Percentiles rank a stretch among this genome's conserved stretches.
Evolutionary conservation across 53 echinoderm and acorn worm genomes (phyloP).

Genomic region (Echinometra lucunter): DNA sequence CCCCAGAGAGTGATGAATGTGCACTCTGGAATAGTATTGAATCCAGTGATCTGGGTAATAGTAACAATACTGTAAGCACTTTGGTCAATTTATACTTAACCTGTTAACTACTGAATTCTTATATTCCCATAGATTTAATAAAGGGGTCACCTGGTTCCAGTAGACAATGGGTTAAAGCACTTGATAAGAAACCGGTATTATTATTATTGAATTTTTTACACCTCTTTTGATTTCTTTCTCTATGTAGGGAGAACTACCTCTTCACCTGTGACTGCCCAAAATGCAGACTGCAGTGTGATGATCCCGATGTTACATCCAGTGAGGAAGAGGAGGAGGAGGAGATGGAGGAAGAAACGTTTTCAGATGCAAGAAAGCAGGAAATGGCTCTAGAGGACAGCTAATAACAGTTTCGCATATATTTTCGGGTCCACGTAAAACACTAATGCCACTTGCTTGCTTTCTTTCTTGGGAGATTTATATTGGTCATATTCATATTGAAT

Average conservation of each 20-base stretch:
- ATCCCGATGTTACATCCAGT: conserved; percentile 85
- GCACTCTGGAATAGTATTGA: too few relatives aligned
- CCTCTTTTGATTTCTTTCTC: neutral
- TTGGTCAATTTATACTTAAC: too few relatives aligned
- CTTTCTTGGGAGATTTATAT: neutral
- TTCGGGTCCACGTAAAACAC: neutral
- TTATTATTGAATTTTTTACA: neutral
- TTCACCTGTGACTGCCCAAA: conserved; percentile 81
- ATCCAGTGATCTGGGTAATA: too few relatives aligned
- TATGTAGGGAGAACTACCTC: conserved; percentile 84
- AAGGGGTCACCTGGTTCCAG: too few relatives aligned
- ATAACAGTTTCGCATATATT: neutral
- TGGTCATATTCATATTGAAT: too few relatives aligned
- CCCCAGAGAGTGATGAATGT: too few relatives aligned
- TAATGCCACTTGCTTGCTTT: neutral
- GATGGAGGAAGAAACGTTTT: neutral
- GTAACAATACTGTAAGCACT: too few relatives aligned
- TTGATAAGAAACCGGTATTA: too few relatives aligned
- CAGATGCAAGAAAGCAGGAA: neutral
- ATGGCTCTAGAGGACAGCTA: neutral
- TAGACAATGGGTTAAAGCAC: too few relatives aligned
- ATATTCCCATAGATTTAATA: too few relatives aligned
- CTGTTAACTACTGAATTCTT: too few relatives aligned
- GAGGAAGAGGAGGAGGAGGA: conserved; percentile 79
- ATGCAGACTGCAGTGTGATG: conserved; percentile 81